A percentile compares a stretch with the other conserved stretches of the same genome.
Conservation (phyloP, 2,888 invertebrate species). For the Kryphioiulus occultus region DNA sequence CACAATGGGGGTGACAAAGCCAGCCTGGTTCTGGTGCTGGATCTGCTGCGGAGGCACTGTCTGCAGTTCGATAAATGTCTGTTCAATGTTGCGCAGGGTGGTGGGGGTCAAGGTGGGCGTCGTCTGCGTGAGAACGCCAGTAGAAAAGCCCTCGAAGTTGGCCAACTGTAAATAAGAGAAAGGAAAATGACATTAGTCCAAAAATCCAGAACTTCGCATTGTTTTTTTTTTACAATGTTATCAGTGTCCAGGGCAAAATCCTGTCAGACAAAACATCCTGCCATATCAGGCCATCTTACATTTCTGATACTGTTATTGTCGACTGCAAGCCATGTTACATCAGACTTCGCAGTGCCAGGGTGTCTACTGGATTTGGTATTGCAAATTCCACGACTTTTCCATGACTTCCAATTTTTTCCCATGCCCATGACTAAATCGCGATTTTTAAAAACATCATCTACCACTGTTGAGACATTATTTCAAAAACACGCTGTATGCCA, state of each 20-base stretch:
- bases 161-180: constrained; percentile 73
- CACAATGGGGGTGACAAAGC: constrained; percentile 83
- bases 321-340: neutral
- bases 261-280: constrained; percentile 15
- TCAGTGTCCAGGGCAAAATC: neutral
- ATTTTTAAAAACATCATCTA: too few relatives aligned
- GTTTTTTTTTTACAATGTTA: neutral
- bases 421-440: too few relatives aligned
- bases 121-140: constrained; percentile 89
- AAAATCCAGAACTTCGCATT: neutral
- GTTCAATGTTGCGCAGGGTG: constrained; percentile 88
- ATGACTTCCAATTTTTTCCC: too few relatives aligned
- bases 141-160: constrained; percentile 83
- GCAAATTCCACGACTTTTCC: too few relatives aligned
- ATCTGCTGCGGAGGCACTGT: constrained; percentile 67
- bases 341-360: neutral
- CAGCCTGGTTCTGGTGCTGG: constrained; percentile 82
- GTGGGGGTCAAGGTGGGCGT: constrained; percentile 95
- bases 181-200: constrained; percentile 1
- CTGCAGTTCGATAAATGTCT: constrained; percentile 87
- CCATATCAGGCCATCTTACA: neutral
- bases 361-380: too few relatives aligned
- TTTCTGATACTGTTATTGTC: neutral
- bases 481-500: too few relatives aligned
- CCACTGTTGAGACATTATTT: too few relatives aligned